Evolutionary conservation across 2,797 vertebrate genomes (phyloP).

Genomic region (Nannoperca australis): DNA sequence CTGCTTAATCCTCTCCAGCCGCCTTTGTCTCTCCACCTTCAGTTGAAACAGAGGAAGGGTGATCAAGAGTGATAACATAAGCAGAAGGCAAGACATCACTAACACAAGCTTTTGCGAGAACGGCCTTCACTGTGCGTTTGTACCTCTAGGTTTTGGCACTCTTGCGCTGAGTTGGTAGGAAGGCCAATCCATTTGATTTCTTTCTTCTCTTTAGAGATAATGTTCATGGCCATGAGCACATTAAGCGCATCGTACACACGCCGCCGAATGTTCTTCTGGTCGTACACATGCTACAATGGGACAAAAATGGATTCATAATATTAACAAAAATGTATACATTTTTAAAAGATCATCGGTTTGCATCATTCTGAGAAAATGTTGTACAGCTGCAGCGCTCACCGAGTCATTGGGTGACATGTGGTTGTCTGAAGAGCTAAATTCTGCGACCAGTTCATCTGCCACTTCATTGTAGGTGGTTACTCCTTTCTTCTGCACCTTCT

Average conservation of each 20-base stretch:
- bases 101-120: background rate
- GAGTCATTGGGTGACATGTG: conserved; percentile 97
- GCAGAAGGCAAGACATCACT: background rate
- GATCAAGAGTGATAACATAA: no score
- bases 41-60: conserved; percentile 29
- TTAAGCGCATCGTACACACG: conserved; percentile 99
- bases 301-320: background rate
- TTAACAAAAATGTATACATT: background rate
- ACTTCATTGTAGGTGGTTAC: conserved; percentile 99
- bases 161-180: conserved; percentile 99
- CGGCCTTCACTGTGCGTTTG: background rate
- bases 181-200: conserved; percentile 99
- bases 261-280: conserved; percentile 99
- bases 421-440: conserved; percentile 97
- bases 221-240: conserved; percentile 99
- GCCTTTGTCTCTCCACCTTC: conserved; percentile 96
- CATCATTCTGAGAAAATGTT: background rate
- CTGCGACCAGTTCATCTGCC: conserved; percentile 97
- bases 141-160: conserved; percentile 99
- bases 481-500: conserved; percentile 99
- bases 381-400: conserved; percentile 81
- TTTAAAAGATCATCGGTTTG: background rate
- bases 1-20: conserved; percentile 98
- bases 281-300: conserved; percentile 90
- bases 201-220: conserved; percentile 99